A percentile compares a stretch with the other conserved stretches of the same genome.
phyloP scores from a whole-genome alignment of 2,888 invertebrate genomes.

The Gymnocheta viridis region DNA sequence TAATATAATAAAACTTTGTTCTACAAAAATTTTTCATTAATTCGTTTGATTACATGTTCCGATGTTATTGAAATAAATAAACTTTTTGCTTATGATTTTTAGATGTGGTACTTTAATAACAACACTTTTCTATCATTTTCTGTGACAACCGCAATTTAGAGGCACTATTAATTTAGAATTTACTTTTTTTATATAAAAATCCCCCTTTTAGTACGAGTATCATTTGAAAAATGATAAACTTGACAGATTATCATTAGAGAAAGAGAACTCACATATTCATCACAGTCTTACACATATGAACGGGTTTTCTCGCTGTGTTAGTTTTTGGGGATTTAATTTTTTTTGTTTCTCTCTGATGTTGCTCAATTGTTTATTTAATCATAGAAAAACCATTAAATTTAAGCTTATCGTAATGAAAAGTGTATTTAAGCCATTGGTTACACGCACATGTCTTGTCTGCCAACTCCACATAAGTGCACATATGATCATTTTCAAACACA shows the following conservation, averaged over 20 bases:
- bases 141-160: background rate
- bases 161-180: background rate
- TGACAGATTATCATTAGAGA: constrained; percentile 61
- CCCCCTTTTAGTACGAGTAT: background rate
- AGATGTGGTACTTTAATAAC: no score
- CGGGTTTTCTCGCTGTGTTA: constrained; percentile 4
- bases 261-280: constrained; percentile 14
- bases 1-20: no score
- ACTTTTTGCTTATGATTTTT: no score
- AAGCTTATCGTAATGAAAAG: constrained; percentile 51
- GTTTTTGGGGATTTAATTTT: background rate
- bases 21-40: no score
- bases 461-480: background rate
- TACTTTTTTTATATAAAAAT: background rate
- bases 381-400: constrained; percentile 66
- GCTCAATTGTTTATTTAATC: constrained; percentile 47
- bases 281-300: background rate
- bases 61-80: no score
- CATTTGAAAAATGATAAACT: constrained; percentile 64
- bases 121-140: background rate
- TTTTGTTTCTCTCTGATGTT: background rate
- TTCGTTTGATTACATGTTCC: no score
- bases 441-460: constrained; percentile 1
- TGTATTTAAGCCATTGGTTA: constrained; percentile 52
- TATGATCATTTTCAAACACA: constrained; percentile 7